A percentile compares a stretch with the other conserved stretches of the same genome.
phyloP scores from a whole-genome alignment of 2,113 vertebrate species.

The Bathybates hornii region DNA sequence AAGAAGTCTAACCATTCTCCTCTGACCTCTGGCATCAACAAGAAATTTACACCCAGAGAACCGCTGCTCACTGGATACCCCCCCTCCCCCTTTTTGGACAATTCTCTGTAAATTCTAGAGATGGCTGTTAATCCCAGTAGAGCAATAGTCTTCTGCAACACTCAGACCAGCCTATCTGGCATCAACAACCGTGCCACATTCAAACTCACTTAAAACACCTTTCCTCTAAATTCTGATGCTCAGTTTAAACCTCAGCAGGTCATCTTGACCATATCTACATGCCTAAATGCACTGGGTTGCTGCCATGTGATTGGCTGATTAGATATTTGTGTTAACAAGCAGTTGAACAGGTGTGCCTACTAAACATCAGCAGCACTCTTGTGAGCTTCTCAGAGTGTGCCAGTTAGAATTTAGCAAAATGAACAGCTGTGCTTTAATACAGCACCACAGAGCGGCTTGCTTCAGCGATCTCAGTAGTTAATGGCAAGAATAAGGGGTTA shows the following conservation, averaged over 20 bases:
- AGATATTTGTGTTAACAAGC: neutral
- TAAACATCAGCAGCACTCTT: neutral
- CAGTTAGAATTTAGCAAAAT: neutral
- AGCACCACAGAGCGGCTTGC: neutral
- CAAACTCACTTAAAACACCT: neutral
- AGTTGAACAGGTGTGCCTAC: neutral
- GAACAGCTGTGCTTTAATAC: neutral
- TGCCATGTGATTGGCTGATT: neutral
- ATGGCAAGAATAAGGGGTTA: neutral
- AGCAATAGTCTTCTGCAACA: neutral
- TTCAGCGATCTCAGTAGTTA: neutral
- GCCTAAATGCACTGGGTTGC: neutral
- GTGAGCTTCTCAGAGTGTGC: neutral
- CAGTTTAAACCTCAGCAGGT: neutral
- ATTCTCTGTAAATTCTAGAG: neutral
- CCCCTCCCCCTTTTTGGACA: fast-evolving
- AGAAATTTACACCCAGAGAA: neutral
- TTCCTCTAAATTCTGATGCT: neutral
- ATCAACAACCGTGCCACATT: fast-evolving
- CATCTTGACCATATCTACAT: neutral
- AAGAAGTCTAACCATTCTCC: neutral
- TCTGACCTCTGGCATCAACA: neutral
- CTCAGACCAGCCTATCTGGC: neutral
- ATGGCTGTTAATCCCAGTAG: neutral
- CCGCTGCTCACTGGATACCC: neutral